Base-by-base conservation (phyloP, 2,888 invertebrate species). In the Hypercompe scribonia region DNA sequence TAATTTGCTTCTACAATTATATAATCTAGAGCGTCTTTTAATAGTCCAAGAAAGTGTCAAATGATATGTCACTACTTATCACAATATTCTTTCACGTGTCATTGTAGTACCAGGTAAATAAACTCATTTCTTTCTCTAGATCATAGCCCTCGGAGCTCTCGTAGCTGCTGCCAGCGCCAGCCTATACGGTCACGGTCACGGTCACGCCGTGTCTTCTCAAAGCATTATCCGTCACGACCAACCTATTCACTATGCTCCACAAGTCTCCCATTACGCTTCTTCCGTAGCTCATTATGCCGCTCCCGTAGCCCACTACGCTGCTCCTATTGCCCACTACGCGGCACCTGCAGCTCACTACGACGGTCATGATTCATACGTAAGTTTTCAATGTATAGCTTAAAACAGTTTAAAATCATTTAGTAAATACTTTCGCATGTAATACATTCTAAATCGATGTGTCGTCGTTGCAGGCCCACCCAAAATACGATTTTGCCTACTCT, bases 401-500 rank as follows among this genome's bases (percentile, higher is more conserved):
- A n/a, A n/a, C 13, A 58, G 13, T 15, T 13, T 28, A 28, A 28
- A 58, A 58, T 4, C 28, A 13, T n/a, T n/a, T 1, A 28, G 1
- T 42, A 42, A 46, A n/a, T 21, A 24, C 5, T 4, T 15, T 58
- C 15, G 5, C 15, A 58, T 28, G 28, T 28, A 54, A n/a, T 3
- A 15, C 31, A 2, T 61, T 18, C 1, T 24, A n/a, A n/a, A 50
- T 68, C 7, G 24, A n/a, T 33, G 8, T 68, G 3, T 36, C 2
- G 36, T 68, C 4, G 1, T 39, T 76, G 8, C 70, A 94, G 93
- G 90, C 93, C 73, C 90, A 94, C 83, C 94, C 94, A 65, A 93
- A 92, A 89, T 94, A 94, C 86, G 91, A 94, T 86, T 96, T 93
- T 88, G 91, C 93, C 39, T 96, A 96, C 90, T 96, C 95, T 75